Conservation (phyloP, 1,140 invertebrate genomes). For the Nylanderia fulva region DNA sequence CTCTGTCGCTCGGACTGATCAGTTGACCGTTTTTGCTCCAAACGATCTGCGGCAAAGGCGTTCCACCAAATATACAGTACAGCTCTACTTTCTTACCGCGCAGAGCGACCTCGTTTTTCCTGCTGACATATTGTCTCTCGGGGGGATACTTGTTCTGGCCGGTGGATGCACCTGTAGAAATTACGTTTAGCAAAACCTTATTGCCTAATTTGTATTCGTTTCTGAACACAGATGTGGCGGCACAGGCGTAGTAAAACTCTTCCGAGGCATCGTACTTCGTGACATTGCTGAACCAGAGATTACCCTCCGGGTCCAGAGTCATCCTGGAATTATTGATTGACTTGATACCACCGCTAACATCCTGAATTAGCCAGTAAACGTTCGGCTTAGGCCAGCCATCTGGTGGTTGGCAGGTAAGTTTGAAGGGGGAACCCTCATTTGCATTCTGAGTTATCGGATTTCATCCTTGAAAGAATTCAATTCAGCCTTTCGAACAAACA, state of each 20-base stretch:
- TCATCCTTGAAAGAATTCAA: conserved; percentile 96
- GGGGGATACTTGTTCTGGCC: conserved; percentile 92
- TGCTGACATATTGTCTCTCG: conserved; percentile 92
- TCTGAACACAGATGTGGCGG: conserved; percentile 94
- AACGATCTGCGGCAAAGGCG: conserved; percentile 92
- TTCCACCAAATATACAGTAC: conserved; percentile 96
- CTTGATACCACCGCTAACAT: conserved; percentile 91
- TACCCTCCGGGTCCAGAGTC: conserved; percentile 97
- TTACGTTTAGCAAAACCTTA: conserved; percentile 92
- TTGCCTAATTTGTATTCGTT: conserved; percentile 97
- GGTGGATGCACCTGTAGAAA: conserved; percentile 90
- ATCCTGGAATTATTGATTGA: conserved; percentile 98
- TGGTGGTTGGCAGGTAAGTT: conserved; percentile 94
- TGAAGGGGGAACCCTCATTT: conserved; percentile 95
- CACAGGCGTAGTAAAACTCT: conserved; percentile 95
- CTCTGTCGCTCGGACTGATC: conserved; percentile 90
- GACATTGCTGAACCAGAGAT: conserved; percentile 97
- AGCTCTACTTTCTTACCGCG: conserved; percentile 93
- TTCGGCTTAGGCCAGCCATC: conserved; percentile 97
- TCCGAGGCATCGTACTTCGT: conserved; percentile 93
- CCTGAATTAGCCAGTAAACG: conserved; percentile 97
- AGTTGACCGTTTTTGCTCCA: conserved; percentile 93
- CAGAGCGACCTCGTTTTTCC: conserved; percentile 94
- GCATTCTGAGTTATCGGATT: conserved; percentile 88
- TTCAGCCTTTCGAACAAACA: conserved; percentile 97